These are phyloP conservation scores for Clistopyga incitator DNA, from an alignment of 2,888 invertebrate genomes.

Conservation along the genomic window DNA sequence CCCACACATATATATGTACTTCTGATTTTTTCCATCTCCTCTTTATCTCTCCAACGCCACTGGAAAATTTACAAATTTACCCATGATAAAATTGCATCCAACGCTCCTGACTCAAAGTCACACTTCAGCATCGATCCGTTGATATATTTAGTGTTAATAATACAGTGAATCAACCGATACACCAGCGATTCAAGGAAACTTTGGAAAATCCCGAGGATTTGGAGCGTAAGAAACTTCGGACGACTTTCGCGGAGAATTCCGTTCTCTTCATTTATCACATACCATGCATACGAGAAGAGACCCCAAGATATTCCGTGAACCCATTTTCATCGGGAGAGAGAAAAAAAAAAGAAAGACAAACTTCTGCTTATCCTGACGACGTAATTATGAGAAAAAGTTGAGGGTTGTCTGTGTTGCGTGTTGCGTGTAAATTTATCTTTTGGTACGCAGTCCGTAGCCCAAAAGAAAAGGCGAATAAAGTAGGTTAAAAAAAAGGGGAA, in stretches of 20 bases:
- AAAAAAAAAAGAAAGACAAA: too few relatives aligned
- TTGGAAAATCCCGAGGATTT: neutral
- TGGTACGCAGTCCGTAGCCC: conserved; percentile 51
- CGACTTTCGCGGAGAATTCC: neutral
- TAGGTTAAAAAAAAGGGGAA: neutral
- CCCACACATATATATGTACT: neutral
- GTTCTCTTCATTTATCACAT: neutral
- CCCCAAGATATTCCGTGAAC: neutral
- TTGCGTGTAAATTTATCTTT: conserved; percentile 58
- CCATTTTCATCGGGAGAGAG: neutral
- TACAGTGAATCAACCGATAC: too few relatives aligned
- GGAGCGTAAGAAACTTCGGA: neutral
- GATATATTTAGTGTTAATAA: too few relatives aligned
- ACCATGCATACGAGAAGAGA: neutral
- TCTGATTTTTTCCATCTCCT: neutral
- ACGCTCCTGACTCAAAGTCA: too few relatives aligned
- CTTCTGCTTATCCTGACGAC: neutral
- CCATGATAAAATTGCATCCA: too few relatives aligned
- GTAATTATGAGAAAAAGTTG: conserved; percentile 3
- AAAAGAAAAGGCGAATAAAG: conserved; percentile 44
- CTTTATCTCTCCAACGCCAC: neutral
- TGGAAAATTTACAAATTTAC: too few relatives aligned
- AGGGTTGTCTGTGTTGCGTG: conserved; percentile 37
- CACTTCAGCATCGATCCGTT: too few relatives aligned
- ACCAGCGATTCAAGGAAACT: neutral